Percentiles rank a stretch among this genome's conserved stretches.
These are phyloP conservation scores for Neodiprion fabricii DNA, from an alignment of 1,140 invertebrate genomes.

Conservation along the genomic window DNA sequence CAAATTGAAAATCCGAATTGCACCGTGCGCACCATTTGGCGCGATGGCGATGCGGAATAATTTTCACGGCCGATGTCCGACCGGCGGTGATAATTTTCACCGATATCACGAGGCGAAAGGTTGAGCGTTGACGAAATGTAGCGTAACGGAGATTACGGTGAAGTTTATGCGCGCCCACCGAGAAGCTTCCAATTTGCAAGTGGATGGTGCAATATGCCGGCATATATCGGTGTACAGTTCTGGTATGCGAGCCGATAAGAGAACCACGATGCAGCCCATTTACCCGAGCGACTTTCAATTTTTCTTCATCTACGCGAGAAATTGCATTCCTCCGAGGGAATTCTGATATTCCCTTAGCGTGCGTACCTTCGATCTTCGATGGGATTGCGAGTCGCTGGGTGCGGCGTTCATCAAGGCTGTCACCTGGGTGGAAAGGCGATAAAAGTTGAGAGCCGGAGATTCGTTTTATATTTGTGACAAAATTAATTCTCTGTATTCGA, in stretches of 20 bases:
- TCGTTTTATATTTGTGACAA: no score
- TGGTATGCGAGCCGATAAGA: not conserved
- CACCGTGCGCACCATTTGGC: no score
- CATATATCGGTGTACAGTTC: not conserved
- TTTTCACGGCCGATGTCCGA: no score
- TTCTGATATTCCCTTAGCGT: not conserved
- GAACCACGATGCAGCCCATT: constrained; percentile 1
- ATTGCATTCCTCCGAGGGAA: not conserved
- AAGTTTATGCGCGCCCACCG: not conserved
- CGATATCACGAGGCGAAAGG: not conserved
- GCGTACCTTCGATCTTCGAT: no score
- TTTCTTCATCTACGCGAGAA: not conserved
- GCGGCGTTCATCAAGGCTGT: no score
- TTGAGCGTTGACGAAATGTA: not conserved
- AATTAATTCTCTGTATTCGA: no score
- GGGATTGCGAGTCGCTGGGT: no score
- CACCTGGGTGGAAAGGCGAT: no score
- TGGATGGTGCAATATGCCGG: not conserved
- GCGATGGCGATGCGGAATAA: no score
- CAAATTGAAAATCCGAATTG: no score
- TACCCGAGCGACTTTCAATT: not conserved
- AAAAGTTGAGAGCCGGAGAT: no score
- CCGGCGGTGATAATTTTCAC: not conserved
- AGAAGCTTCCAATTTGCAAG: not conserved
- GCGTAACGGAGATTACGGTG: not conserved